Evolutionary conservation across 2,888 invertebrate genomes (phyloP), one percentile per base, ranked within the genome.

Genomic region (Ypsolopha scabrella): DNA sequence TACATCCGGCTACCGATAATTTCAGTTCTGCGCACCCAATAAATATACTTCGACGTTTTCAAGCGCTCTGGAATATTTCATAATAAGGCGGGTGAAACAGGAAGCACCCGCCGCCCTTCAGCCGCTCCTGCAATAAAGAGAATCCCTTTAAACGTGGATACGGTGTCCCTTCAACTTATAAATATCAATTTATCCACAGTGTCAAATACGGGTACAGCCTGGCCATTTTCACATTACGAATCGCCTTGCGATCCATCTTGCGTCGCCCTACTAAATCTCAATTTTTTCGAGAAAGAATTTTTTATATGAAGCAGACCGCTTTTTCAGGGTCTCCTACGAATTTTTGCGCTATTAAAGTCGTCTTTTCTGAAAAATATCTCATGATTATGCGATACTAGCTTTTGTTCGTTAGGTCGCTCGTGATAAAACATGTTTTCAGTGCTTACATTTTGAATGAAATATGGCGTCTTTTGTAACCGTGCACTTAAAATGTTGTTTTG

Each of bases 171-270:
- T 70, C 64, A 64, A 70, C 80, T 80, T 86, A 85, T 86, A 85
- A 85, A 86, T 86, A 85, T 86, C 83, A 86, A 86, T 86, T 85
- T 83, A 82, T 85, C 82, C 77, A 67, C 66, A 64, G 72, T 75
- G 83, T 85, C 82, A 82, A 82, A 83, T 75, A 72, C 75, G 76
- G 62, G 67, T 69, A 70, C 72, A 71, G 70, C 72, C 71, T 72
- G 75, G 70, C 74, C 77, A 75, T 81, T 83, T 80, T 78, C 73
- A 69, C 72, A 70, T 77, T 76, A 80, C 76, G 75, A 74, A 80
- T 75, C 69, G 70, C 65, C 71, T 47, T 60, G 63, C 72, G 64
- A 73, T 79, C 67, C 70, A 65, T 79, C 75, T 76, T 73, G 48
- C 57, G 57, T 54, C 55, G 58, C 60, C 63, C 56, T 66, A 60